Evolutionary conservation across 2,113 vertebrate genomes (phyloP).

Genomic region (Poicephalus meyeri): DNA sequence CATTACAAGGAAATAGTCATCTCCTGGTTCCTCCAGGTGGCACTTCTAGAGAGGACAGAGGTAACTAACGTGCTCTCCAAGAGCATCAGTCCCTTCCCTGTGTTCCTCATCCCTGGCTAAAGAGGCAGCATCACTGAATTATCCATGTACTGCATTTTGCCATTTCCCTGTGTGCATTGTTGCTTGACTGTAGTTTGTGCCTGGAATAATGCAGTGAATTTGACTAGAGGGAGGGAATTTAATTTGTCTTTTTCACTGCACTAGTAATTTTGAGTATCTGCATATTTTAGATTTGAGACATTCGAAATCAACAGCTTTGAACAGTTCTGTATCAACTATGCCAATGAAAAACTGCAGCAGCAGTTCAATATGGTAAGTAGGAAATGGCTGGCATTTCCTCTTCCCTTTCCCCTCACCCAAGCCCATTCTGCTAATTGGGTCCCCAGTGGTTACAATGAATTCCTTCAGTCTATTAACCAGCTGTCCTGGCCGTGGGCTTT

Average conservation of each 20-base stretch:
- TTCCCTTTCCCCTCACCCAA: constrained; percentile 17
- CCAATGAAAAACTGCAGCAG: constrained; percentile 98
- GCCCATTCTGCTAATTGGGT: constrained; percentile 49
- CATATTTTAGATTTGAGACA: constrained; percentile 90
- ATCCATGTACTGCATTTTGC: background rate
- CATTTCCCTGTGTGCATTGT: background rate
- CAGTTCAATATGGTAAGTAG: constrained; percentile 98
- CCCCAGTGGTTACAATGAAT: constrained; percentile 24
- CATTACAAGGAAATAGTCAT: background rate
- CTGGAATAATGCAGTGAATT: background rate
- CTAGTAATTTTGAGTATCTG: constrained; percentile 42
- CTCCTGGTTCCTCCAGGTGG: background rate
- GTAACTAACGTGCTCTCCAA: background rate
- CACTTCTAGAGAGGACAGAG: background rate
- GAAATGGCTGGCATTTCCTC: constrained; percentile 54
- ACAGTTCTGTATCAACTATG: constrained; percentile 99
- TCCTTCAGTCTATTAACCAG: constrained; percentile 47
- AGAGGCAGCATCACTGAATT: background rate
- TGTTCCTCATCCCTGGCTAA: background rate
- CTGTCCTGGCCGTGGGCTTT: constrained; percentile 22
- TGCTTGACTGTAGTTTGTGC: background rate
- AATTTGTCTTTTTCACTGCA: background rate
- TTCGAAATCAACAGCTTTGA: constrained; percentile 99
- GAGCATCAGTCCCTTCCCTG: background rate
- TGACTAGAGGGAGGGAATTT: background rate